A percentile compares a stretch with the other conserved stretches of the same genome.
phyloP scores from a whole-genome alignment of 1,140 invertebrate species.

The Drosophila subpulchrella region DNA sequence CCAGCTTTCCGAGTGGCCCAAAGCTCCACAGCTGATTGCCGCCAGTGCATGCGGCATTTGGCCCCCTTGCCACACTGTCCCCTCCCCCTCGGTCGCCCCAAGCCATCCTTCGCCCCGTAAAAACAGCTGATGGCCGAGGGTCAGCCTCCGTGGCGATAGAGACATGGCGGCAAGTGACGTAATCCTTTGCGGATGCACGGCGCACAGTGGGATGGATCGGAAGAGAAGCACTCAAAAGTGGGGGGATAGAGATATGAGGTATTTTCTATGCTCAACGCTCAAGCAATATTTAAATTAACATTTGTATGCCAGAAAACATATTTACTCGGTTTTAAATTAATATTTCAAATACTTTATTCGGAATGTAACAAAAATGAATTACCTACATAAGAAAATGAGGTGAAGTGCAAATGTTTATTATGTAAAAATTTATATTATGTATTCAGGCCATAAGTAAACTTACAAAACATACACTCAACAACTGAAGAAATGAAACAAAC shows the following conservation, averaged over 20 bases:
- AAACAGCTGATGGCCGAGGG: slow-evolving; percentile 60
- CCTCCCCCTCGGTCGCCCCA: neutral
- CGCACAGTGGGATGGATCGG: slow-evolving; percentile 18
- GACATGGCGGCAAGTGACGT: slow-evolving; percentile 70
- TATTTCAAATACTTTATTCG: too few relatives aligned
- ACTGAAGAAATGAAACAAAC: too few relatives aligned
- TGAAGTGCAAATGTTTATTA: too few relatives aligned
- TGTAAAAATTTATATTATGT: too few relatives aligned
- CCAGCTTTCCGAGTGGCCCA: slow-evolving; percentile 34
- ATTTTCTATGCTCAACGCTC: neutral
- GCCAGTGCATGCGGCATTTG: slow-evolving; percentile 38
- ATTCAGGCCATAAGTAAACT: too few relatives aligned
- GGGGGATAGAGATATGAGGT: neutral
- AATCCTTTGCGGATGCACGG: slow-evolving; percentile 41
- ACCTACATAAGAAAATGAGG: too few relatives aligned
- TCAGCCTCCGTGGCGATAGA: slow-evolving; percentile 47
- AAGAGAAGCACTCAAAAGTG: neutral
- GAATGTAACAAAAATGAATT: too few relatives aligned
- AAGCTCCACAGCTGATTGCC: slow-evolving; percentile 49
- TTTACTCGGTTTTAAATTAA: too few relatives aligned
- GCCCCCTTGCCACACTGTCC: neutral
- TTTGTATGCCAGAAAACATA: too few relatives aligned
- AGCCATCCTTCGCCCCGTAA: slow-evolving; percentile 18
- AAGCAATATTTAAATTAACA: too few relatives aligned
- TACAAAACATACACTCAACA: too few relatives aligned